phyloP scores from a whole-genome alignment of 2,888 invertebrate genomes.

The Stramonita haemastoma region DNA sequence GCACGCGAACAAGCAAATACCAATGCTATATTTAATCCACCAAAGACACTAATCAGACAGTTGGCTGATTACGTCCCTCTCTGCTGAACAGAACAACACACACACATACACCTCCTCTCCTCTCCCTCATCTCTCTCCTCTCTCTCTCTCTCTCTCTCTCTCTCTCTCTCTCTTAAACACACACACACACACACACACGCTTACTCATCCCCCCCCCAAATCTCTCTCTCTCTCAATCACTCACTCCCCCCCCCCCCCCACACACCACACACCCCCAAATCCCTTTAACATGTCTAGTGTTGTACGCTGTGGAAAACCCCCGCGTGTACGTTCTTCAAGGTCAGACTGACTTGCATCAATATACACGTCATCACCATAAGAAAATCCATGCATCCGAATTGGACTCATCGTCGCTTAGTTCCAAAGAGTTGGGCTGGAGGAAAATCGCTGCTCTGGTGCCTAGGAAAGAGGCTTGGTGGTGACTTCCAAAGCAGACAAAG shows the following conservation, averaged over 20 bases:
- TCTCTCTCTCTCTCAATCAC: too few relatives aligned
- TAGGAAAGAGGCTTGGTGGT: background rate
- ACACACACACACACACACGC: too few relatives aligned
- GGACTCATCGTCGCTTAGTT: background rate
- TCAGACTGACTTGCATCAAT: constrained; percentile 8
- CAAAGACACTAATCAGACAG: background rate
- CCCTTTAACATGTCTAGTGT: too few relatives aligned
- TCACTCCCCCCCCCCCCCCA: too few relatives aligned
- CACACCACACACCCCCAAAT: too few relatives aligned
- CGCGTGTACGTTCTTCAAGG: background rate
- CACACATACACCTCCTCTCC: too few relatives aligned
- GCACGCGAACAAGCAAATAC: background rate
- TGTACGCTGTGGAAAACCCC: too few relatives aligned
- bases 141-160: too few relatives aligned
- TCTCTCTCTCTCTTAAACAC: too few relatives aligned
- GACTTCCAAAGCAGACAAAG: background rate
- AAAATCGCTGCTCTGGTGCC: background rate
- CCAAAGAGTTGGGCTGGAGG: background rate
- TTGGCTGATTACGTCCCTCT: background rate
- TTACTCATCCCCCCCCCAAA: too few relatives aligned
- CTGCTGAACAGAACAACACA: too few relatives aligned
- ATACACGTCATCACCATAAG: background rate
- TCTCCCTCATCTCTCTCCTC: too few relatives aligned
- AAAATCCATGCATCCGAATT: background rate
- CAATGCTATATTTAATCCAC: background rate